Conservation (phyloP, 2,888 invertebrate species). For the Rhagonycha lutea region DNA sequence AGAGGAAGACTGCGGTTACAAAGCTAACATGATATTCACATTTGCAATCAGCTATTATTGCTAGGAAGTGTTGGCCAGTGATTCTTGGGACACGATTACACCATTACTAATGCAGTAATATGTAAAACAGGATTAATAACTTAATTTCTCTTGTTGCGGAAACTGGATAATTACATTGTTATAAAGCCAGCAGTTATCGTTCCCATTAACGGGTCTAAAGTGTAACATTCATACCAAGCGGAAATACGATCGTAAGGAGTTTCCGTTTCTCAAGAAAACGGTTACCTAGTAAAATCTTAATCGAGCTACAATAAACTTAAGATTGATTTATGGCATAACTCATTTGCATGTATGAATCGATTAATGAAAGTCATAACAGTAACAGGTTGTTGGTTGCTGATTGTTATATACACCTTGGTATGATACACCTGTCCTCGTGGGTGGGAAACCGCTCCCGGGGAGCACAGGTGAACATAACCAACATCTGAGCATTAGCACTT, state of each 20-base stretch:
- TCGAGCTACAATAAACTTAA: constrained; percentile 28
- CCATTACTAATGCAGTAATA: constrained; percentile 44
- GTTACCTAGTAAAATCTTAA: constrained; percentile 30
- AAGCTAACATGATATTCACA: constrained; percentile 47
- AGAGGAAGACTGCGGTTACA: constrained; percentile 30
- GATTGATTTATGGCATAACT: constrained; percentile 33
- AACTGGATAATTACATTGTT: constrained; percentile 34
- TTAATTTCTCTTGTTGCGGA: constrained; percentile 41
- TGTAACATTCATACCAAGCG: constrained; percentile 29
- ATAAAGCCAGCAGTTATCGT: constrained; percentile 33
- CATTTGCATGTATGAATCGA: constrained; percentile 36
- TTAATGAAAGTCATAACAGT: constrained; percentile 38
- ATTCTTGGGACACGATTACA: constrained; percentile 41
- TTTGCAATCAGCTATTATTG: constrained; percentile 44
- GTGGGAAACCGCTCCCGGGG: constrained; percentile 35
- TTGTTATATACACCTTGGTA: constrained; percentile 8
- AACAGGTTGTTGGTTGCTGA: not conserved
- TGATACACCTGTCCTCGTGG: constrained; percentile 38
- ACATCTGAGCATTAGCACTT: constrained; percentile 40
- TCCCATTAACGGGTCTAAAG: constrained; percentile 32
- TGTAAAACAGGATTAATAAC: constrained; percentile 49
- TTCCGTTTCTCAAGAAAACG: constrained; percentile 32
- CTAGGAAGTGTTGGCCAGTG: constrained; percentile 39
- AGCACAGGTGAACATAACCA: constrained; percentile 38
- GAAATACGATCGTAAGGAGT: constrained; percentile 31